Evolutionary conservation across 1,140 invertebrate genomes (phyloP).

Genomic region (Ladona fulva): DNA sequence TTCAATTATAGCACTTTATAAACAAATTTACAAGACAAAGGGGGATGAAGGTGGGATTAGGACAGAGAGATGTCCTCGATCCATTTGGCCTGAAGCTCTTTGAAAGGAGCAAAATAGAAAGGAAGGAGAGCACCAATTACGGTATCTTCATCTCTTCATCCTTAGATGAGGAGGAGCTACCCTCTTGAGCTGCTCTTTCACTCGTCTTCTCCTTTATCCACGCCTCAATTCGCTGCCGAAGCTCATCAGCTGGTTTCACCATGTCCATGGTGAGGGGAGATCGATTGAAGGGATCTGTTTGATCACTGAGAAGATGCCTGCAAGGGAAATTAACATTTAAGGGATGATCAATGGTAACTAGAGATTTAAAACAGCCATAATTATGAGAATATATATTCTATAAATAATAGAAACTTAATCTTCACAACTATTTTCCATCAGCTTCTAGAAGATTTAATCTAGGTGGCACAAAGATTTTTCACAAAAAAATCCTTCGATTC

Average conservation of each 20-base stretch:
- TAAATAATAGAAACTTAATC: too few relatives aligned
- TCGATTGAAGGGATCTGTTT: slow-evolving; percentile 92
- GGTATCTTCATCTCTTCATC: neutral
- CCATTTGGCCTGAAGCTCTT: slow-evolving; percentile 3
- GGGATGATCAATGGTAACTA: neutral
- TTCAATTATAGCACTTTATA: neutral
- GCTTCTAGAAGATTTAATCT: too few relatives aligned
- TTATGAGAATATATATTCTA: too few relatives aligned
- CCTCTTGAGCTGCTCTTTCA: slow-evolving; percentile 21
- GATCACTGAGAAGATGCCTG: slow-evolving; percentile 82
- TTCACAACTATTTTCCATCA: too few relatives aligned
- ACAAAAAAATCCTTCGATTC: too few relatives aligned
- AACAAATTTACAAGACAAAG: neutral
- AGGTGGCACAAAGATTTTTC: too few relatives aligned
- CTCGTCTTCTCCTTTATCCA: slow-evolving; percentile 63
- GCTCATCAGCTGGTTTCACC: slow-evolving; percentile 68
- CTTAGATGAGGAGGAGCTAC: neutral
- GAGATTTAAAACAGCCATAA: too few relatives aligned
- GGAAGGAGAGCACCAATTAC: too few relatives aligned
- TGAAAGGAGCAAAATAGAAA: too few relatives aligned
- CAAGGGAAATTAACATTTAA: slow-evolving; percentile 25
- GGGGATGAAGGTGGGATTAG: neutral
- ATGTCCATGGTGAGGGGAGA: slow-evolving; percentile 89
- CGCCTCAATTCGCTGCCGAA: slow-evolving; percentile 65
- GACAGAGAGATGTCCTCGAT: neutral